Percentiles rank a stretch among this genome's conserved stretches.
phyloP scores from a whole-genome alignment of 2,888 invertebrate species.

The Hypomecis atomaria region DNA sequence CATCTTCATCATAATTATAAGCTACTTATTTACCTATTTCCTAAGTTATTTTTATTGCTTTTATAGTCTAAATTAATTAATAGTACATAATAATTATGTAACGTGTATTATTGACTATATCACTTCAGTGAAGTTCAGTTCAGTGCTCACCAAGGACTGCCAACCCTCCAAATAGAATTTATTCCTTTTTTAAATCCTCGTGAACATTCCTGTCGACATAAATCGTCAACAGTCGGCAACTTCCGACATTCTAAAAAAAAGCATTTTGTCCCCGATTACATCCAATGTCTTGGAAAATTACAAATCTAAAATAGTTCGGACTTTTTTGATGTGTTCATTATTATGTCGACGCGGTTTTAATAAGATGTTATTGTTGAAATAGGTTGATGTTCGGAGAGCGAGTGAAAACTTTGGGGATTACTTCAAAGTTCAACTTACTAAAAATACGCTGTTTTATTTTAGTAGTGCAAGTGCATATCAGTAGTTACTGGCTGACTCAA shows the following conservation, averaged over 20 bases:
- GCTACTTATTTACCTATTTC: too few relatives aligned
- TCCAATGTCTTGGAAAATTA: slow-evolving; percentile 49
- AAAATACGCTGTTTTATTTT: too few relatives aligned
- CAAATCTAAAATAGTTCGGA: slow-evolving; percentile 44
- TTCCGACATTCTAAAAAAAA: slow-evolving; percentile 76
- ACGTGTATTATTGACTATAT: neutral
- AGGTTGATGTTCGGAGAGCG: neutral
- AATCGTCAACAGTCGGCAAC: slow-evolving; percentile 65
- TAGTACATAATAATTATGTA: neutral
- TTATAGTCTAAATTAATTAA: too few relatives aligned
- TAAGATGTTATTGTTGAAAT: slow-evolving; percentile 26
- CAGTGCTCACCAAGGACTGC: neutral
- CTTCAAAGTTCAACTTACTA: too few relatives aligned
- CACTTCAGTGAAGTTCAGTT: too few relatives aligned
- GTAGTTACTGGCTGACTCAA: too few relatives aligned
- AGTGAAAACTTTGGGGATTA: too few relatives aligned
- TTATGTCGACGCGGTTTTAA: slow-evolving; percentile 39
- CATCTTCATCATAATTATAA: too few relatives aligned
- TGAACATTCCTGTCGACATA: slow-evolving; percentile 68
- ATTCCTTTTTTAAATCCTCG: slow-evolving; percentile 71
- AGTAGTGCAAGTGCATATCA: too few relatives aligned
- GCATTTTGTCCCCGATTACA: slow-evolving; percentile 69
- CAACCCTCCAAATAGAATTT: slow-evolving; percentile 47
- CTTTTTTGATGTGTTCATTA: slow-evolving; percentile 41
- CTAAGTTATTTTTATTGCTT: too few relatives aligned